These are phyloP conservation scores for Rhinatrema bivittatum DNA, from an alignment of 2,797 vertebrate genomes.

Conservation along the genomic window DNA sequence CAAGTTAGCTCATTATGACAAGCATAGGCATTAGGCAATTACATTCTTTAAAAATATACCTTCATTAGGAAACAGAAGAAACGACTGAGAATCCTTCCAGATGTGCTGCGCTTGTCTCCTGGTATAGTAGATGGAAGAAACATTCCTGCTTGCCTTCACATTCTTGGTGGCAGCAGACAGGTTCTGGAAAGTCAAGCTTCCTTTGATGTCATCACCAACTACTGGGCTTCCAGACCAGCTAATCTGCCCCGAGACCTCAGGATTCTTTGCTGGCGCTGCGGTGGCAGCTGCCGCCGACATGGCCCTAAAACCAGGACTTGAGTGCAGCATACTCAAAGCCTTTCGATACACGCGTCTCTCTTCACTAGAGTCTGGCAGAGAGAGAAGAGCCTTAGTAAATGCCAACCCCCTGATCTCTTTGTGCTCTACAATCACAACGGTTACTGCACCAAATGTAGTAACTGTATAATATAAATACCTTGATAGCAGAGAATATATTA, in stretches of 20 bases:
- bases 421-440: too few species aligned
- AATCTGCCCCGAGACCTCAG: conserved; percentile 51
- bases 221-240: conserved; percentile 31
- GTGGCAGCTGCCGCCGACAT: neutral
- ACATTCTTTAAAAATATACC: conserved; percentile 32
- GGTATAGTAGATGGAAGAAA: conserved; percentile 59
- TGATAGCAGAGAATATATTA: too few species aligned
- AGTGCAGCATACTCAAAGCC: conserved; percentile 36
- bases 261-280: neutral
- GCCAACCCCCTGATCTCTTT: too few species aligned
- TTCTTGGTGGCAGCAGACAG: conserved; percentile 22
- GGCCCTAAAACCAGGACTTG: neutral
- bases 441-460: too few species aligned
- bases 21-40: too few species aligned
- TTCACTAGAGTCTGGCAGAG: conserved; percentile 37
- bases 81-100: conserved; percentile 43
- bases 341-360: conserved; percentile 47
- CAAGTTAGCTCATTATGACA: too few species aligned
- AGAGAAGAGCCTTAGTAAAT: neutral
- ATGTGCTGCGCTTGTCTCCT: conserved; percentile 44
- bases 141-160: conserved; percentile 30
- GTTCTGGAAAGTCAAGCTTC: conserved; percentile 50
- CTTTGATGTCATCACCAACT: conserved; percentile 52
- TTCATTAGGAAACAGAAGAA: conserved; percentile 48
- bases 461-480: too few species aligned